Evolutionary conservation across 2,888 invertebrate genomes (phyloP).

Genomic region (Drosophila parthenogenetica): DNA sequence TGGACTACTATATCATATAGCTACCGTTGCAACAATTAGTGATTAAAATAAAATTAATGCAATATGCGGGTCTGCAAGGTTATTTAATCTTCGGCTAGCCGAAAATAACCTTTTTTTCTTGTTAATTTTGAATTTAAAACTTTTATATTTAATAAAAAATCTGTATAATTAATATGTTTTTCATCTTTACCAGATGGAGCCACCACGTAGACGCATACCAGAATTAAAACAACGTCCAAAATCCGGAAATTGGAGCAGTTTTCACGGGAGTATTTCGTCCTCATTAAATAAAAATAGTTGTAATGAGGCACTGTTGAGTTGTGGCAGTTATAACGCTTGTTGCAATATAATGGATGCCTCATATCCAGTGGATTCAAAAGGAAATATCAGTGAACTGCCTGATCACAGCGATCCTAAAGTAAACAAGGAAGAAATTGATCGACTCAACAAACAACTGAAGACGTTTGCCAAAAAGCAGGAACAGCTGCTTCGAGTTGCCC

Average conservation of each 20-base stretch:
- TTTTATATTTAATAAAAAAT: neutral
- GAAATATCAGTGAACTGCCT: conserved; percentile 82
- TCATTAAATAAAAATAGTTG: conserved; percentile 88
- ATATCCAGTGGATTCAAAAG: conserved; percentile 70
- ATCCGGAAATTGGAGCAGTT: conserved; percentile 89
- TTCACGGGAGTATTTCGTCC: conserved; percentile 85
- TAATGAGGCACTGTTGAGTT: conserved; percentile 87
- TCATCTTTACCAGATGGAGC: conserved; percentile 85
- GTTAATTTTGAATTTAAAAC: too few relatives aligned
- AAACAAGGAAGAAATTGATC: conserved; percentile 91
- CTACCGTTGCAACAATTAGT: too few relatives aligned
- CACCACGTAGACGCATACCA: conserved; percentile 89
- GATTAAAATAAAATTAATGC: too few relatives aligned
- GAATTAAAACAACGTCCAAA: conserved; percentile 91
- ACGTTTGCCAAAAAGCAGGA: conserved; percentile 96
- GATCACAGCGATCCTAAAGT: conserved; percentile 84
- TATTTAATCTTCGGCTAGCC: too few relatives aligned
- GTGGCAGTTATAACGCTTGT: conserved; percentile 43
- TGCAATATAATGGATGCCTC: conserved; percentile 23
- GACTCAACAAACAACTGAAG: conserved; percentile 90
- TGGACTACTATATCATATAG: too few relatives aligned
- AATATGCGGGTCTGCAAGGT: too few relatives aligned
- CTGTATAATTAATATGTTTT: neutral
- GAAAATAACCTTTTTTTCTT: too few relatives aligned
- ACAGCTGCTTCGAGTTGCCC: conserved; percentile 94